A percentile compares a stretch with the other conserved stretches of the same genome.
Evolutionary conservation across 2,113 vertebrate genomes (phyloP).

Genomic region (Plectropomus leopardus): DNA sequence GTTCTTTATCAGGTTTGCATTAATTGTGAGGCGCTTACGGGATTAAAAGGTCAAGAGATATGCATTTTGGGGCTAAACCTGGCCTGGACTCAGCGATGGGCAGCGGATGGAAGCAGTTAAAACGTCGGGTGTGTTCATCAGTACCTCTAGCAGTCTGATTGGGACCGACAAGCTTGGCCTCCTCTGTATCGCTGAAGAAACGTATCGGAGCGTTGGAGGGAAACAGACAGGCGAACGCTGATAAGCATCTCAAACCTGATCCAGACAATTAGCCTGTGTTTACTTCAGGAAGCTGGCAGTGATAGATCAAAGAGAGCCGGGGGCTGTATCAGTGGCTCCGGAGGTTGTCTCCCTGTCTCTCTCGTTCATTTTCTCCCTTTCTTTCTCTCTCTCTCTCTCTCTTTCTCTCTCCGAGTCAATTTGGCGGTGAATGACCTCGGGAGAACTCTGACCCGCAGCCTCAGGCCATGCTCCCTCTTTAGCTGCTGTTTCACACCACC

Average conservation of each 20-base stretch:
- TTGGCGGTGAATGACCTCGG: conserved; percentile 57
- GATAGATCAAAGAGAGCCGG: conserved; percentile 86
- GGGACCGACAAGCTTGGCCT: conserved; percentile 83
- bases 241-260: conserved; percentile 90
- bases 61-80: conserved; percentile 55
- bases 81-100: conserved; percentile 11
- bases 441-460: conserved; percentile 62
- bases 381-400: conserved; percentile 31
- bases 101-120: conserved; percentile 26
- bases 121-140: conserved; percentile 24
- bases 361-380: conserved; percentile 58
- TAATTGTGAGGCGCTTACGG: conserved; percentile 73
- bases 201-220: conserved; percentile 79
- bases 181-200: conserved; percentile 85
- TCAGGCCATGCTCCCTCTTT: conserved; percentile 39
- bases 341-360: conserved; percentile 67
- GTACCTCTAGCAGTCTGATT: conserved; percentile 82
- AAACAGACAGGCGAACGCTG: conserved; percentile 82
- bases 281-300: conserved; percentile 87
- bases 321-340: conserved; percentile 71
- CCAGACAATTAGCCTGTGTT: conserved; percentile 94
- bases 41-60: conserved; percentile 80
- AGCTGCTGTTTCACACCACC: conserved; percentile 49
- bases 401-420: conserved; percentile 44
- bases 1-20: conserved; percentile 75